These are phyloP conservation scores for Papilio dardanus DNA, from an alignment of 1,140 invertebrate genomes.

Conservation along the genomic window DNA sequence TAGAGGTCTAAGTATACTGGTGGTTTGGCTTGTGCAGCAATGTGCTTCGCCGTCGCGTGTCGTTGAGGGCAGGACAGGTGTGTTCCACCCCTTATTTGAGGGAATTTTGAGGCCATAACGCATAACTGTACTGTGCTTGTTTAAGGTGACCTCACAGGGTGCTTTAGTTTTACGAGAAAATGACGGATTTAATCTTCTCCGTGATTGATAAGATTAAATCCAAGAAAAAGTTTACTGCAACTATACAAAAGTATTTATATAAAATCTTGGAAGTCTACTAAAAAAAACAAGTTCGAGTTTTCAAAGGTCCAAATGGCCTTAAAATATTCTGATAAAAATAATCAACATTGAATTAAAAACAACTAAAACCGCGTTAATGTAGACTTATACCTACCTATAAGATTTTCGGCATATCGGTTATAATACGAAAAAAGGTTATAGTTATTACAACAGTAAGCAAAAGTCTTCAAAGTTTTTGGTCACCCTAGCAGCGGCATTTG, in stretches of 20 bases:
- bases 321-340: no score
- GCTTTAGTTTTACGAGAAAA: slow-evolving; percentile 7
- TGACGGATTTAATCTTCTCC: neutral
- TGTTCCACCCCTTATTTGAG: slow-evolving; percentile 76
- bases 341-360: no score
- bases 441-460: neutral
- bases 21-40: slow-evolving; percentile 58
- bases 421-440: no score
- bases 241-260: no score
- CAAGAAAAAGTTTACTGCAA: no score
- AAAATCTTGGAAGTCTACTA: no score
- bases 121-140: slow-evolving; percentile 67
- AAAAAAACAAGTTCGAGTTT: no score
- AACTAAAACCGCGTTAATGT: no score
- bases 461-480: slow-evolving; percentile 37
- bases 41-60: slow-evolving; percentile 68
- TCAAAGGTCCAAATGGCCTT: no score
- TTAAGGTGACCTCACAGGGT: slow-evolving; percentile 53
- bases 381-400: no score
- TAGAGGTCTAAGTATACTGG: slow-evolving; percentile 59
- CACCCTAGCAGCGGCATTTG: slow-evolving; percentile 45
- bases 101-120: slow-evolving; percentile 70
- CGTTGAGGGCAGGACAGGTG: slow-evolving; percentile 77
- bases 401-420: no score
- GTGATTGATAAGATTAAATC: no score